Percentiles rank a stretch among this genome's conserved stretches.
phyloP scores from a whole-genome alignment of 2,113 vertebrate species.

The Catagonus wagneri region DNA sequence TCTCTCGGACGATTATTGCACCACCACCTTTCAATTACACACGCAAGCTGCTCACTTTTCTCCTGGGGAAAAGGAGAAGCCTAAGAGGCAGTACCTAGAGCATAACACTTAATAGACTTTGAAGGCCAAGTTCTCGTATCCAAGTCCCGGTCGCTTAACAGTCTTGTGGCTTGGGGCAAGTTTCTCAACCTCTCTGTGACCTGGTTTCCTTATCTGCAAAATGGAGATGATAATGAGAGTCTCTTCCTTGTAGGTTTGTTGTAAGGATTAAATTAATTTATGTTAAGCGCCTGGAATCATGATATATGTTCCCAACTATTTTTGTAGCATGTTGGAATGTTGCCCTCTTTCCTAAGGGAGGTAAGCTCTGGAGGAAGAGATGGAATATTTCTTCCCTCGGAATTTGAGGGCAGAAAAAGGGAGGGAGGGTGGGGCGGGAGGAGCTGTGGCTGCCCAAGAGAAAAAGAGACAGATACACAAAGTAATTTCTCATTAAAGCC shows the following conservation, averaged over 20 bases:
- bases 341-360: background rate
- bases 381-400: background rate
- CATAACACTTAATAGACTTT: background rate
- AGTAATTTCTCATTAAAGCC: background rate
- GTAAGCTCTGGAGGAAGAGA: background rate
- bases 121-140: background rate
- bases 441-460: background rate
- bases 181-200: background rate
- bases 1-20: background rate
- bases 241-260: background rate
- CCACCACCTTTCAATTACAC: background rate
- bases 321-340: background rate
- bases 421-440: fast-evolving
- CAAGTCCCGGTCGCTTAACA: background rate
- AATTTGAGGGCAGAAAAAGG: background rate
- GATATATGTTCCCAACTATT: background rate
- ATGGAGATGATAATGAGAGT: background rate
- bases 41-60: background rate
- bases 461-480: background rate
- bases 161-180: background rate
- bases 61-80: background rate
- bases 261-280: background rate
- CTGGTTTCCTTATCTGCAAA: background rate
- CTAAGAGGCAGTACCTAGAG: background rate
- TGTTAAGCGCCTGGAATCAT: background rate